Conservation (phyloP, 2,888 invertebrate genomes). For the Tortrix viridana region DNA sequence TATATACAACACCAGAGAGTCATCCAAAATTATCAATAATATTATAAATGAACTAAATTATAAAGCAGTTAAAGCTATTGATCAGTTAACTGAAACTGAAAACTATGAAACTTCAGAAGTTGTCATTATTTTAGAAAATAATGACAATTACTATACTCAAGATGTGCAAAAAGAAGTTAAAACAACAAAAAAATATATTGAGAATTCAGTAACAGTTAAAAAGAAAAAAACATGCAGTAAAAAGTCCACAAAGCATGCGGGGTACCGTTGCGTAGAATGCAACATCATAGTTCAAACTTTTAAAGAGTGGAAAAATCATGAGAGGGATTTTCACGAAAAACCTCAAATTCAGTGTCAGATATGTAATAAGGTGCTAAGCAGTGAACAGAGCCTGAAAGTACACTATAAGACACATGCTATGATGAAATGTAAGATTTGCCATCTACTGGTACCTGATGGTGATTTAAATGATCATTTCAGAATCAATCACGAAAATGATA, state of each 20-base stretch:
- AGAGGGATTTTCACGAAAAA: constrained; percentile 47
- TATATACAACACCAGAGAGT: constrained; percentile 56
- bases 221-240: constrained; percentile 23
- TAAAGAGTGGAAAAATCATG: constrained; percentile 41
- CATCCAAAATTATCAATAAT: constrained; percentile 51
- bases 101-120: constrained; percentile 52
- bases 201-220: constrained; percentile 18
- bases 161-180: constrained; percentile 3
- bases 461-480: constrained; percentile 55
- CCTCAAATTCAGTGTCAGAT: constrained; percentile 52
- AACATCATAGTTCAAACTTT: constrained; percentile 32
- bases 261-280: constrained; percentile 34
- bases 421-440: constrained; percentile 56
- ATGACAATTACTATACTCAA: constrained; percentile 36
- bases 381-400: constrained; percentile 55
- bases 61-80: constrained; percentile 52
- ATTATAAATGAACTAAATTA: constrained; percentile 56
- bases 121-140: constrained; percentile 59
- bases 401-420: constrained; percentile 56
- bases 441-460: constrained; percentile 47
- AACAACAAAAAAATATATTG: constrained; percentile 15
- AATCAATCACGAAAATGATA: constrained; percentile 49
- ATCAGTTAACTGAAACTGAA: constrained; percentile 45
- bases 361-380: constrained; percentile 55
- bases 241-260: constrained; percentile 25